Conservation (phyloP, 37 sponge, comb jelly and placozoan genomes). For the Crambe crambe region DNA sequence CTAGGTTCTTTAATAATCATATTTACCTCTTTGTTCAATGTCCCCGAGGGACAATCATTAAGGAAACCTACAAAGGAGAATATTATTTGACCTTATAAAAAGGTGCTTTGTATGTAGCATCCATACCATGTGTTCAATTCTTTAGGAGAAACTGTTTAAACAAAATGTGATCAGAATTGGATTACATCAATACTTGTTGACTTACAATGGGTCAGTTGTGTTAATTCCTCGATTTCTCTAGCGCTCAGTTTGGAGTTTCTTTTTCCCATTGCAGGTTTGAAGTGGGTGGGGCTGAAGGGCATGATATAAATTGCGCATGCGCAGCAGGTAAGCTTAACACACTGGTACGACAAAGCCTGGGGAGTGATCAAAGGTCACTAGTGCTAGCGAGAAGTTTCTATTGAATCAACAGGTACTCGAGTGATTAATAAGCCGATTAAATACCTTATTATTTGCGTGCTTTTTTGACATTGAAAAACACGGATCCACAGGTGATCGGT, state of each 20-base stretch:
- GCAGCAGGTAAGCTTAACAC: not conserved
- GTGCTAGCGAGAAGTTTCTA: too few species aligned
- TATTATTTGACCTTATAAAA: not conserved
- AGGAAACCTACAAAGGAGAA: constrained; percentile 69
- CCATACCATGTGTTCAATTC: constrained; percentile 73
- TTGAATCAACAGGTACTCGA: too few species aligned
- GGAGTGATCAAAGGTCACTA: too few species aligned
- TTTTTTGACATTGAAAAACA: too few species aligned
- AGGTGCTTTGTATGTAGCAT: too few species aligned
- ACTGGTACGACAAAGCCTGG: too few species aligned
- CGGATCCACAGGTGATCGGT: too few species aligned
- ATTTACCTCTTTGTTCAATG: constrained; percentile 46
- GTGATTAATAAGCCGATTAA: too few species aligned
- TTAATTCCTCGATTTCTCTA: constrained; percentile 57
- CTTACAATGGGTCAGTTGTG: constrained; percentile 77
- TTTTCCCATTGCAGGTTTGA: constrained; percentile 62
- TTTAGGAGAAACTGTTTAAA: constrained; percentile 49
- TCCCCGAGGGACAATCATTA: constrained; percentile 81
- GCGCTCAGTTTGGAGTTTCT: constrained; percentile 56
- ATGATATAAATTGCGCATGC: not conserved
- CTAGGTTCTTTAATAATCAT: not conserved
- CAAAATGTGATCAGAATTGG: not conserved
- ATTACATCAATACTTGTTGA: not conserved
- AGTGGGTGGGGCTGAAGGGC: constrained; percentile 21
- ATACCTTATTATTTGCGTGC: too few species aligned